Evolutionary conservation across 2,113 vertebrate species (phyloP).

Genomic region (Mesoclemmys tuberculata): DNA sequence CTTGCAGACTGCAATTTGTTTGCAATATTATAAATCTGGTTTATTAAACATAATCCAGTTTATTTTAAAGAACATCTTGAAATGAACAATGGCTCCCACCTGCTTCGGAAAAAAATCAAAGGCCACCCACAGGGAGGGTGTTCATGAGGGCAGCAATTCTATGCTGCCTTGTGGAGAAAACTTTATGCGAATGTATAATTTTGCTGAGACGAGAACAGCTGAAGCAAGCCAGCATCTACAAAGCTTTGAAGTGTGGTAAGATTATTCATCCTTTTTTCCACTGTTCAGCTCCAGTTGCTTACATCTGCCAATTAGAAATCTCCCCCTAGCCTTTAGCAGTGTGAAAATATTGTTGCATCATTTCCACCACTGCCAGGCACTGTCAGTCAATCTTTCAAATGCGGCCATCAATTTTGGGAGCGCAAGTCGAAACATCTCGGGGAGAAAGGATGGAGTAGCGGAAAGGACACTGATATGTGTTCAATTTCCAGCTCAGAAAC

Average conservation of each 20-base stretch:
- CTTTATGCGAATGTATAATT: neutral
- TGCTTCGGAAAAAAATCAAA: neutral
- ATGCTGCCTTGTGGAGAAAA: neutral
- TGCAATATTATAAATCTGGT: fast-evolving
- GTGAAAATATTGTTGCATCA: neutral
- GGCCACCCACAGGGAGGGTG: conserved; percentile 5
- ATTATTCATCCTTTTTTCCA: neutral
- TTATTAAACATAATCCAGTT: neutral
- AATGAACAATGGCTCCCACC: neutral
- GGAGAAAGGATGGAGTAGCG: neutral
- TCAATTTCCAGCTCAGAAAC: neutral
- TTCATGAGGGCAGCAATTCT: neutral
- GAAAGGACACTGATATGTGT: neutral
- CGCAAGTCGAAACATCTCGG: neutral
- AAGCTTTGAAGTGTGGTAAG: neutral
- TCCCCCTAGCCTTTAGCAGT: neutral
- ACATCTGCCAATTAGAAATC: neutral
- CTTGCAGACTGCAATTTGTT: neutral
- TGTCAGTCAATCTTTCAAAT: neutral
- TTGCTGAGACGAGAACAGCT: neutral
- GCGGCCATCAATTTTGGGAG: neutral
- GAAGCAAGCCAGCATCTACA: neutral
- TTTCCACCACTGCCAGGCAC: fast-evolving
- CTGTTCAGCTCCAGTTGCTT: neutral
- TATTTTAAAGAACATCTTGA: neutral